These are phyloP conservation scores for Cynaeus angustus DNA, from an alignment of 2,888 invertebrate species.

Conservation along the genomic window DNA sequence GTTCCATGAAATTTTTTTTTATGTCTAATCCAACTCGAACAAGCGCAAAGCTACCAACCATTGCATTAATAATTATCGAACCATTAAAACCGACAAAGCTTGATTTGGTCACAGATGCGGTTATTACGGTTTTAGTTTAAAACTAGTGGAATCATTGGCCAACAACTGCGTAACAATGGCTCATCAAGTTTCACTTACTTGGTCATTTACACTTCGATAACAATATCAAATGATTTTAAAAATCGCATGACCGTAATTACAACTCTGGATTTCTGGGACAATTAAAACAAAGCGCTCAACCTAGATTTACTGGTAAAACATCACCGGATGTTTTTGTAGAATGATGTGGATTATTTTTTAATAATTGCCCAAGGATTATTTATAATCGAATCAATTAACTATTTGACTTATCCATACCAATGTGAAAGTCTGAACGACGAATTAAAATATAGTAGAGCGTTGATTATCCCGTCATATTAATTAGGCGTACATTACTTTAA, in stretches of 20 bases:
- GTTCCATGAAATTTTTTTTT: conserved; percentile 28
- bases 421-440: not conserved
- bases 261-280: not conserved
- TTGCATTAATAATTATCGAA: not conserved
- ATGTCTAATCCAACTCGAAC: conserved; percentile 17
- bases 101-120: conserved; percentile 6
- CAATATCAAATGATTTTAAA: too few relatives aligned
- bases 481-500: too few relatives aligned
- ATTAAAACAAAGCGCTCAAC: not conserved
- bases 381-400: conserved; percentile 23
- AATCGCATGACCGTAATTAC: not conserved
- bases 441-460: too few relatives aligned
- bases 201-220: conserved; percentile 3
- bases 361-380: conserved; percentile 19
- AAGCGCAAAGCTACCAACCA: not conserved
- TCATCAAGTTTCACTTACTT: conserved; percentile 6
- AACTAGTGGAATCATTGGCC: not conserved
- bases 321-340: conserved; percentile 21
- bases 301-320: not conserved
- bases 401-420: conserved; percentile 1
- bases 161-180: not conserved
- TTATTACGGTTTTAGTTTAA: not conserved
- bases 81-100: conserved; percentile 6
- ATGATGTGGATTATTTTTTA: conserved; percentile 17
- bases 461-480: too few relatives aligned